These are phyloP conservation scores for Scyliorhinus canicula DNA, from an alignment of 2,797 vertebrate genomes.

Conservation along the genomic window DNA sequence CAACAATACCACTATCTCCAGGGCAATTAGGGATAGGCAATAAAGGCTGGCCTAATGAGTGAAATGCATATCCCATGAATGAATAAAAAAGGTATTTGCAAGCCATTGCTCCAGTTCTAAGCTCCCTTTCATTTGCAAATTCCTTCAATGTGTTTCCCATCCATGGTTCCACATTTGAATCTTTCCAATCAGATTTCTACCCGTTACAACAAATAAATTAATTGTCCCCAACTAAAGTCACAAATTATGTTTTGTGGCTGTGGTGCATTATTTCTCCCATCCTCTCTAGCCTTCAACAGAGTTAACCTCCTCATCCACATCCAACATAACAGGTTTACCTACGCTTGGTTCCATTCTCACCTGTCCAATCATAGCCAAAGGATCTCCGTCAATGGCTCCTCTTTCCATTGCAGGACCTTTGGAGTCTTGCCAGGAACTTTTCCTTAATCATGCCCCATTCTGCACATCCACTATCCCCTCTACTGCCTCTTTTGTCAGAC, in stretches of 20 bases:
- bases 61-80: no score
- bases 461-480: background rate
- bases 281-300: background rate
- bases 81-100: background rate
- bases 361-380: background rate
- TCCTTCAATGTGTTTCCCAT: background rate
- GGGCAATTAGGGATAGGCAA: no score
- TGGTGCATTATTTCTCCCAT: background rate
- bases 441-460: no score
- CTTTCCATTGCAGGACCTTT: background rate
- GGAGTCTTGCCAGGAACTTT: background rate
- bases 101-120: background rate
- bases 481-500: background rate
- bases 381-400: background rate
- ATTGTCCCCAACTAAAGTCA: background rate
- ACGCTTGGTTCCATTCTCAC: background rate
- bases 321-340: background rate
- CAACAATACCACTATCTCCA: no score
- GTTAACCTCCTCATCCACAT: background rate
- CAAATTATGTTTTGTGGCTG: background rate
- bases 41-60: no score
- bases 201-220: background rate
- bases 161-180: background rate
- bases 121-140: background rate
- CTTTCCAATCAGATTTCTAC: background rate